phyloP scores from a whole-genome alignment of 2,888 invertebrate genomes.

The Dascillus cervinus region DNA sequence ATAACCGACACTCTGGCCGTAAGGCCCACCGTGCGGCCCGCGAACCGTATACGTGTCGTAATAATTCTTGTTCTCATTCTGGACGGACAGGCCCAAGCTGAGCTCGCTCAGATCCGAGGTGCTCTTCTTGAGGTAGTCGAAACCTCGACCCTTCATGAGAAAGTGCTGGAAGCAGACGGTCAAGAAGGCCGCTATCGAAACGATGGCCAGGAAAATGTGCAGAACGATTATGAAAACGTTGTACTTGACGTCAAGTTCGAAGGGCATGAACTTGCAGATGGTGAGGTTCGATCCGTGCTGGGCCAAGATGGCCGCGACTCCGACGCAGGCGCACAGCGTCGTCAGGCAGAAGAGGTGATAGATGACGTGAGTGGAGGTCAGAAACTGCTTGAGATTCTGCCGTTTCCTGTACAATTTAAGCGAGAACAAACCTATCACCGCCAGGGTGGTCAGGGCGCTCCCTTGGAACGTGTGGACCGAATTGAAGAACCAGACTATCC shows the following conservation, averaged over 20 bases:
- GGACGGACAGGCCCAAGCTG: constrained; percentile 26
- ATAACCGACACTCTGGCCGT: constrained; percentile 15
- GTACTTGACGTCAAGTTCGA: constrained; percentile 43
- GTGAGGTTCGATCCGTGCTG: constrained; percentile 24
- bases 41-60: constrained; percentile 37
- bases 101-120: constrained; percentile 39
- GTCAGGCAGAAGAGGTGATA: constrained; percentile 48
- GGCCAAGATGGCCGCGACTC: constrained; percentile 47
- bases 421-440: constrained; percentile 43
- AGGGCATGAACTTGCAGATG: constrained; percentile 42
- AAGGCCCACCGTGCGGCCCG: constrained; percentile 15
- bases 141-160: constrained; percentile 27
- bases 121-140: constrained; percentile 39
- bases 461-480: constrained; percentile 48
- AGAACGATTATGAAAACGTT: constrained; percentile 46
- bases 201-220: constrained; percentile 44
- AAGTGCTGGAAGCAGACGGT: constrained; percentile 35
- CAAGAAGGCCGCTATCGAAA: constrained; percentile 42
- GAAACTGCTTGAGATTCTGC: constrained; percentile 34
- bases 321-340: constrained; percentile 46
- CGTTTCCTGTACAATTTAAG: constrained; percentile 34
- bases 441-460: constrained; percentile 44
- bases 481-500: constrained; percentile 45
- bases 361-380: constrained; percentile 40
- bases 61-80: constrained; percentile 27